Conservation (phyloP, 2,888 invertebrate genomes). For the Hypomecis atomaria region DNA sequence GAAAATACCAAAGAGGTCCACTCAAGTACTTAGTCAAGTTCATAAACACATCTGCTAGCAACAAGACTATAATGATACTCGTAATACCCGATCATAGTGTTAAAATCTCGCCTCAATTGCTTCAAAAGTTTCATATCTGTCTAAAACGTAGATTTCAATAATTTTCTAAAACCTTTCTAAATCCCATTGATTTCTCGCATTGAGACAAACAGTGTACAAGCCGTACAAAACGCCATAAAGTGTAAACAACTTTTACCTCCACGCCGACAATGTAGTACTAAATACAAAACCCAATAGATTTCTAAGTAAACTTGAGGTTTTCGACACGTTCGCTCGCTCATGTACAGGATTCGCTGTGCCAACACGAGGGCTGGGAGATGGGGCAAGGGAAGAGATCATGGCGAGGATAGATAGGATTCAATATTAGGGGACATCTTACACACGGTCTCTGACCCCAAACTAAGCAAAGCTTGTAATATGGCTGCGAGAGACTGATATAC, state of each 20-base stretch:
- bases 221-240: slow-evolving; percentile 37
- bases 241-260: slow-evolving; percentile 47
- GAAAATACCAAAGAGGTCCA: too few relatives aligned
- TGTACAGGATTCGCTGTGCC: slow-evolving; percentile 56
- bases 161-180: slow-evolving; percentile 36
- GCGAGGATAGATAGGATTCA: neutral
- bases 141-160: slow-evolving; percentile 30
- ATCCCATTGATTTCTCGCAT: slow-evolving; percentile 26
- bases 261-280: slow-evolving; percentile 40
- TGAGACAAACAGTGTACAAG: slow-evolving; percentile 37
- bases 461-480: too few relatives aligned
- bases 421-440: too few relatives aligned
- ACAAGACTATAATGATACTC: too few relatives aligned
- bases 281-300: slow-evolving; percentile 58
- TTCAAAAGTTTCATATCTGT: slow-evolving; percentile 4
- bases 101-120: too few relatives aligned
- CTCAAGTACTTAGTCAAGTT: too few relatives aligned
- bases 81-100: too few relatives aligned
- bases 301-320: slow-evolving; percentile 56
- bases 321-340: slow-evolving; percentile 47
- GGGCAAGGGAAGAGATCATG: slow-evolving; percentile 24
- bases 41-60: too few relatives aligned
- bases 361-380: slow-evolving; percentile 46
- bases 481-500: too few relatives aligned
- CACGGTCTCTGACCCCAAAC: too few relatives aligned